Percentiles rank a stretch among this genome's conserved stretches.
Conservation (phyloP, 2,797 vertebrate genomes). For the Pangasius larnaudii region DNA sequence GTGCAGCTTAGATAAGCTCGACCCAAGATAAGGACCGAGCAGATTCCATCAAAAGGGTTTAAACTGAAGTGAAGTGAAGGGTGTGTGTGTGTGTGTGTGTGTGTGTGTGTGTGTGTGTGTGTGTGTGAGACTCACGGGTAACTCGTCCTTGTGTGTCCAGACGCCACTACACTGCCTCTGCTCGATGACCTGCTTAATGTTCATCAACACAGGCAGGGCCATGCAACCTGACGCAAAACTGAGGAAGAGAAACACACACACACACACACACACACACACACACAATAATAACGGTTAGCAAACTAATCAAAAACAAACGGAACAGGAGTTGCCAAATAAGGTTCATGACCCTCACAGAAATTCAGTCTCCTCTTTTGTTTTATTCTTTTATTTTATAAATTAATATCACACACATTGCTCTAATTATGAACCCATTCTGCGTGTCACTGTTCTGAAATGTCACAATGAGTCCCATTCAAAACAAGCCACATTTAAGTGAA, state of each 20-base stretch:
- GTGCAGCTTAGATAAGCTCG: not conserved
- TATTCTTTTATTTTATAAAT: not conserved
- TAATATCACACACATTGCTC: not conserved
- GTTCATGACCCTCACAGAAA: not conserved
- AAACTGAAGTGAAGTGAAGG: not conserved
- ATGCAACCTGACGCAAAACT: slow-evolving; percentile 91
- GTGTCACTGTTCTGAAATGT: not conserved
- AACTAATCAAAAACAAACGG: not conserved
- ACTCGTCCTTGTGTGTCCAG: slow-evolving; percentile 91
- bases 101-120: not conserved
- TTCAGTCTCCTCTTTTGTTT: not conserved
- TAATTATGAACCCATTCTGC: not conserved
- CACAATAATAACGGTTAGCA: not conserved
- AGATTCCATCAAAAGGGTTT: not conserved
- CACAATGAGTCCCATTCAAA: not conserved
- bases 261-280: not conserved
- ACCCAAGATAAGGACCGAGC: not conserved
- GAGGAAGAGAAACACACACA: not conserved
- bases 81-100: not conserved
- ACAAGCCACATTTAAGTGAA: not conserved
- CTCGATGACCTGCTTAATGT: slow-evolving; percentile 92
- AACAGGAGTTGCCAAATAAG: not conserved
- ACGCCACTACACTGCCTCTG: slow-evolving; percentile 90
- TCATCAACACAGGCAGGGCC: slow-evolving; percentile 89
- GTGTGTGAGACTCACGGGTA: slow-evolving; percentile 77